Evolutionary conservation across 2,888 invertebrate genomes (phyloP), one percentile per base, ranked within the genome.

Genomic region (Orthosia incerta): DNA sequence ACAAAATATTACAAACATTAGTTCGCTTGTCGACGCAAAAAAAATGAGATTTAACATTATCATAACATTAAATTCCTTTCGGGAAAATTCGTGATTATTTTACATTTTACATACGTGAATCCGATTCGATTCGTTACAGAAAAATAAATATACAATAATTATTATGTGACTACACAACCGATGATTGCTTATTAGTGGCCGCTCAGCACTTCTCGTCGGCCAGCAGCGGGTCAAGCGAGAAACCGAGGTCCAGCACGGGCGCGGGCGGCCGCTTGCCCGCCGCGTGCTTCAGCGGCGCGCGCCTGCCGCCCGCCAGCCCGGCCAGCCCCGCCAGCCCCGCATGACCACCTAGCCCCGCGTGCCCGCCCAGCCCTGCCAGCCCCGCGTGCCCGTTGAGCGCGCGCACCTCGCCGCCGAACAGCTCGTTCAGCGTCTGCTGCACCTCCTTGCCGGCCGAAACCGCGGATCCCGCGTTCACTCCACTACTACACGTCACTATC

Each of bases 1-100:
- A 96, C 96, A 96, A 96, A 96, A 96, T 95, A 94, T 96, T 96
- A 96, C 94, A 96, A 96, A 96, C 92, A 94, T 94, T 93, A 93
- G 90, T 93, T 93, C 92, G 90, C 86, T 89, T 92, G 91, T 91
- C 89, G 86, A 89, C 88, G 88, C 93, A 92, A 91, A 90, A 68
- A 90, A 91, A 93, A 90, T 94, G 95, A 94, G 94, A 95, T 95
- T 94, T 94, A 92, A 93, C 91, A 91, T 93, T 92, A 94, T 93
- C 87, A 85, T 93, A 91, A 92, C 90, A 91, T 93, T 93, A 91
- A 90, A 91, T 91, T 93, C 93, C 91, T 84, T 90, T 88, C 88
- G 87, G 93, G 92, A 89, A 90, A 92, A 94, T 93, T 94, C 93
- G 92, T 93, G 92, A 93, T 94, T 91, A 93, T 89, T 92, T 90